These are phyloP conservation scores for Cricetomys ansorgei DNA, from an alignment of 2,113 vertebrate genomes.

Conservation along the genomic window DNA sequence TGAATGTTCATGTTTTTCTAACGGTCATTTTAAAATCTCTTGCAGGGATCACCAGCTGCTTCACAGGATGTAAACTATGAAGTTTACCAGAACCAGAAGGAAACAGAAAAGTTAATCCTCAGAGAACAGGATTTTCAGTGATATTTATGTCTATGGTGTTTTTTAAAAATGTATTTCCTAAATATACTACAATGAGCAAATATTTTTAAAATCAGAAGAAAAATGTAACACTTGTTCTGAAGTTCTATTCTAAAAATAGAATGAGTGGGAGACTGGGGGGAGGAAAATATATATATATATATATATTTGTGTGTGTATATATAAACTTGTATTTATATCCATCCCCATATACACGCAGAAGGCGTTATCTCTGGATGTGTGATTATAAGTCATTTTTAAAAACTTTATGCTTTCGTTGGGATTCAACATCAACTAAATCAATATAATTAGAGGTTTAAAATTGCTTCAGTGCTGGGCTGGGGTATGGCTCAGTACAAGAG, in stretches of 20 bases:
- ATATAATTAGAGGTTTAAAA: not conserved
- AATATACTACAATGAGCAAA: not conserved
- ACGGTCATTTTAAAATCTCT: not conserved
- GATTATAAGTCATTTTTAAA: not conserved
- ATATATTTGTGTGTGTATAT: not conserved
- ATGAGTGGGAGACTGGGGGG: not conserved
- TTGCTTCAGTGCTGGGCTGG: too few relatives aligned
- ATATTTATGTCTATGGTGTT: not conserved
- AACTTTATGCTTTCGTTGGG: not conserved
- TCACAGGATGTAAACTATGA: not conserved
- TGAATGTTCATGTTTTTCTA: not conserved
- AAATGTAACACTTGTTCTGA: constrained; percentile 9
- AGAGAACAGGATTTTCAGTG: not conserved
- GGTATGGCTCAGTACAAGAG: not conserved
- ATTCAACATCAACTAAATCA: constrained; percentile 26
- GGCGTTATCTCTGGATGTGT: not conserved
- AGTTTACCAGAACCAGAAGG: not conserved
- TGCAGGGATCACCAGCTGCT: not conserved
- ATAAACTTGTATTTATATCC: not conserved
- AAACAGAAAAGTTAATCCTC: not conserved
- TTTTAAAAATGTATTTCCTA: not conserved
- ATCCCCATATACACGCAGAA: not conserved
- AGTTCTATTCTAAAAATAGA: not conserved
- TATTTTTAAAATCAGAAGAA: constrained; percentile 10
- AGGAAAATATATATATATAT: not conserved